Evolutionary conservation across 2,888 invertebrate genomes (phyloP), one percentile per base, ranked within the genome.

Genomic region (Andricus curvator): DNA sequence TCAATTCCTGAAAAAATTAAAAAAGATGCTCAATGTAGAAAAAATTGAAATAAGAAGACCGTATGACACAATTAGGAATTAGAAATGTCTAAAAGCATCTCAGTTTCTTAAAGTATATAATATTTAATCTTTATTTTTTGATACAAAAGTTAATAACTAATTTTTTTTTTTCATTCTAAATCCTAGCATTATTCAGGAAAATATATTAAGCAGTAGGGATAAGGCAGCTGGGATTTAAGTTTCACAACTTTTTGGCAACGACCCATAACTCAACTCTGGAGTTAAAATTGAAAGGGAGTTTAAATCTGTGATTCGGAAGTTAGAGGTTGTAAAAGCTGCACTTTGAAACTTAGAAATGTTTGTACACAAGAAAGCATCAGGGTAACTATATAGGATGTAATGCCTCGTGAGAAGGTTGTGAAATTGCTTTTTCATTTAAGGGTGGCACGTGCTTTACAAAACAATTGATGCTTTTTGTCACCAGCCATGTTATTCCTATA

Each of bases 391-490:
- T 0, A 33, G 9, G 17, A 29, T 22, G 11, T 48, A 17, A 25
- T 48, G 51, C 29, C 20, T 44, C 70, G 51, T 70, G 51, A 25
- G 29, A 29, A 48, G 25, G 29, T 51, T 29, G 29, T 70, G 25
- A 9, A 70, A 70, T 70, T 51, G 20, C 70, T 70, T 51, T 70
- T 70, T 70, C 48, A 51, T 70, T 70, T 70, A 70, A 48, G 29
- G 22, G 25, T 11, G 11, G 29, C 15, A 70, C 29, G 25, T 17
- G 17, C 29, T 15, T 48, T 3, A 33, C 20, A 51, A 74, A 74
- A 51, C 51, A 74, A 33, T 33, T 56, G 33, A 37, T 74, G 15
- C 11, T 56, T 15, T 13, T 74, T 22, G 37, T 56, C 56, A n/a
- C 56, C 33, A 74, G n/a, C 25, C 25, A 68, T 68, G 11, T n/a